Base-by-base conservation (phyloP, 2,797 vertebrate genomes). In the Avahi laniger region DNA sequence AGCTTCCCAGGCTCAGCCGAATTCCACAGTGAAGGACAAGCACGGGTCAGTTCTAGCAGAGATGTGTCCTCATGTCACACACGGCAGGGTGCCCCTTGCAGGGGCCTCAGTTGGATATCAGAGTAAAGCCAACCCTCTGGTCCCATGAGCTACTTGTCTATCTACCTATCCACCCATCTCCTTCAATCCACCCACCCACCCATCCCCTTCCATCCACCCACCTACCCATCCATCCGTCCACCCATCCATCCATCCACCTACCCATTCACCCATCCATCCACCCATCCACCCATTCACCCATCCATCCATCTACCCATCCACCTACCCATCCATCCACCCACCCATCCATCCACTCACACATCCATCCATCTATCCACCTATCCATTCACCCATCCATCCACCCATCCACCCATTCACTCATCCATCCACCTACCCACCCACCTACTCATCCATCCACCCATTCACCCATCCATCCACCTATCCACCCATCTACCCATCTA, bases 401-500 rank as follows among this genome's bases (percentile, higher is more conserved):
- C 41, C 41, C 41, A 41, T 41, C 6, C 41, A 41, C 41, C 41
- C 41, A 41, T 41, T 5, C 41, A 41, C 6, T 41, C 41, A 41
- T 5, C 41, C 6, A 41, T 5, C 41, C 41, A 41, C 6, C 41
- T 5, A 41, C 5, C 41, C 4, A 41, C 41, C 41, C 41, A 41
- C 4, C 41, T 5, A 41, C 6, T 5, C 41, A 41, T 4, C 41
- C 41, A 41, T 5, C 41, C 41, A 41, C 4, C 41, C 41, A 41
- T 41, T 5, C 38, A 41, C 5, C 38, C 38, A 5, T 41, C 38
- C 5, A 41, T 41, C 41, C 41, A 48, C 3, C 46, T 2, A 48
- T 12, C 48, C 48, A 48, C 0, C 15, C 2, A 48, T 0, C 13
- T 24, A 18, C 7, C 15, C 20, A 43, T 3, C 28, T 12, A 48